Conservation (phyloP, 2,797 vertebrate species). For the Melanotaenia boesemani region DNA sequence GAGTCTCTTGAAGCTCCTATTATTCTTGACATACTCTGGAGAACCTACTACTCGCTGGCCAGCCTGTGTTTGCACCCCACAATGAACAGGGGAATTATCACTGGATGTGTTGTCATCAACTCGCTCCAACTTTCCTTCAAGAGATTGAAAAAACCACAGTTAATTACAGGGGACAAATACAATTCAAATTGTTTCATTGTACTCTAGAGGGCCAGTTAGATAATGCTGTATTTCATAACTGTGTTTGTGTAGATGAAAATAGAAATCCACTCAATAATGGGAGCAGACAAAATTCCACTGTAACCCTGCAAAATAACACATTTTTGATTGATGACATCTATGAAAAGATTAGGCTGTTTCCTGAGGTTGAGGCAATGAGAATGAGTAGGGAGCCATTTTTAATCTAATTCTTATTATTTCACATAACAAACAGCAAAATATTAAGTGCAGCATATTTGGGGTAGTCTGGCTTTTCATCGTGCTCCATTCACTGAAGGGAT, state of each 20-base stretch:
- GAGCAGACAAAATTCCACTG: slow-evolving; percentile 15
- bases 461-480: slow-evolving; percentile 28
- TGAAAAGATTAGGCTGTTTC: slow-evolving; percentile 25
- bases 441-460: slow-evolving; percentile 6
- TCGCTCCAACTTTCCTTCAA: slow-evolving; percentile 86
- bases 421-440: slow-evolving; percentile 18
- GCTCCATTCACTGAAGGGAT: slow-evolving; percentile 32
- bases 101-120: slow-evolving; percentile 79
- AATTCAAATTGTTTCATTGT: neutral
- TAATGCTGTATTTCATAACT: slow-evolving; percentile 1
- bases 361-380: slow-evolving; percentile 4
- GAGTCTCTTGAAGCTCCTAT: slow-evolving; percentile 94
- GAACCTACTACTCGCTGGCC: slow-evolving; percentile 87
- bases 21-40: slow-evolving; percentile 91
- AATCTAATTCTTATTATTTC: neutral
- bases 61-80: slow-evolving; percentile 77
- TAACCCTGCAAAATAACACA: slow-evolving; percentile 21
- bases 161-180: slow-evolving; percentile 15
- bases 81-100: slow-evolving; percentile 86
- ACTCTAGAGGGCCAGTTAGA: neutral
- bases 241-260: slow-evolving; percentile 14
- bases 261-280: slow-evolving; percentile 2
- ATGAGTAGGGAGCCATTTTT: neutral
- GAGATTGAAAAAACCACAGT: slow-evolving; percentile 32
- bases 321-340: slow-evolving; percentile 13